phyloP scores from a whole-genome alignment of 1,140 invertebrate genomes.

The Choristoneura fumiferana region DNA sequence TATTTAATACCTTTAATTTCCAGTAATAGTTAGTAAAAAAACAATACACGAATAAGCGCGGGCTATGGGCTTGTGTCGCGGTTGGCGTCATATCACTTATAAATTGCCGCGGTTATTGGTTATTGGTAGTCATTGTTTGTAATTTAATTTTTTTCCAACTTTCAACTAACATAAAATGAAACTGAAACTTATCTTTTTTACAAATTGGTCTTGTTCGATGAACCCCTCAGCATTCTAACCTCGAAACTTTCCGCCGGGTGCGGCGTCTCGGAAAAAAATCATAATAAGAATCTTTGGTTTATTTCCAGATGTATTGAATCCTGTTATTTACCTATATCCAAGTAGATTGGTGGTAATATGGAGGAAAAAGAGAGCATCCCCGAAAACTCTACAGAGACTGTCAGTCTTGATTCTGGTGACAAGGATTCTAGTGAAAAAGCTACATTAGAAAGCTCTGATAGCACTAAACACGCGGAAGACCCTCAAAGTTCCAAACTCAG shows the following conservation, averaged over 20 bases:
- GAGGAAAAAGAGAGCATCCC: conserved; percentile 55
- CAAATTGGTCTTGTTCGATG: background rate
- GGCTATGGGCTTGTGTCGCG: conserved; percentile 43
- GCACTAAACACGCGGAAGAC: conserved; percentile 29
- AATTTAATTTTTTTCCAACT: too few species aligned
- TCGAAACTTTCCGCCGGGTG: conserved; percentile 14
- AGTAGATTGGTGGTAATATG: conserved; percentile 56
- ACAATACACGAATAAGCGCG: conserved; percentile 52
- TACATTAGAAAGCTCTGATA: conserved; percentile 17
- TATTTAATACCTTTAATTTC: background rate
- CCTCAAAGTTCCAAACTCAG: conserved; percentile 21
- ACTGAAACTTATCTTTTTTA: background rate
- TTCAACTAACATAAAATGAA: background rate
- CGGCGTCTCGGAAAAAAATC: background rate
- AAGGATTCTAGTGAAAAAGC: conserved; percentile 24
- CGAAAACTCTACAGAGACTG: conserved; percentile 39
- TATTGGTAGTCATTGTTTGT: background rate
- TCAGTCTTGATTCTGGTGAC: conserved; percentile 30
- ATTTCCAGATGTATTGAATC: conserved; percentile 52
- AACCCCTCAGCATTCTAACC: conserved; percentile 11
- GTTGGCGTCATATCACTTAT: conserved; percentile 24
- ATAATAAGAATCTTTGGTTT: conserved; percentile 1
- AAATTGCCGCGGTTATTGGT: conserved; percentile 33
- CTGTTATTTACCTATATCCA: conserved; percentile 30
- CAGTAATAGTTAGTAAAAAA: conserved; percentile 17